A percentile compares a stretch with the other conserved stretches of the same genome.
Evolutionary conservation across 2,113 vertebrate species (phyloP).

Genomic region (Theristicus caerulescens): DNA sequence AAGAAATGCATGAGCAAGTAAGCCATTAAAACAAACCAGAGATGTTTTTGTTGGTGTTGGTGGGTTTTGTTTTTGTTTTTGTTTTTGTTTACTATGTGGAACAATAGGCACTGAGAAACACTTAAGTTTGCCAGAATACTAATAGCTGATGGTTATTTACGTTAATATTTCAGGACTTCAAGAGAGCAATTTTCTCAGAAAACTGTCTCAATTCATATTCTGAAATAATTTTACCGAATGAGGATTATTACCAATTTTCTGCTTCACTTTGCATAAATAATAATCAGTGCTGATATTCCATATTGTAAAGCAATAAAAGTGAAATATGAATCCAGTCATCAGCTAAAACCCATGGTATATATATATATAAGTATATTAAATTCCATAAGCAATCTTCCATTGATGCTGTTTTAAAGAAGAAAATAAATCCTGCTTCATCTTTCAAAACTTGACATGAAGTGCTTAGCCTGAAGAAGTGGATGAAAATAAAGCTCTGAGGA

Average conservation of each 20-base stretch:
- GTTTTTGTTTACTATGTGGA: neutral
- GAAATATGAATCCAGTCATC: neutral
- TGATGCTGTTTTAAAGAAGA: neutral
- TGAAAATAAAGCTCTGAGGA: neutral
- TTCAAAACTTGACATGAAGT: neutral
- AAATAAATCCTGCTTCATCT: neutral
- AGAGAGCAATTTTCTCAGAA: neutral
- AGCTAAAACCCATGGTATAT: neutral
- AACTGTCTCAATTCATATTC: neutral
- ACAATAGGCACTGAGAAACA: neutral
- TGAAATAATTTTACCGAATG: neutral
- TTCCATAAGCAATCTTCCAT: neutral
- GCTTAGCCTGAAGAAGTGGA: neutral
- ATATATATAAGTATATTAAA: neutral
- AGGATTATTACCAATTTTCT: neutral
- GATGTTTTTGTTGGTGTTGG: neutral
- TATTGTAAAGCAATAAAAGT: neutral
- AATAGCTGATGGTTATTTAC: neutral
- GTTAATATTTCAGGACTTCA: neutral
- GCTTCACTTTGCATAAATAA: neutral
- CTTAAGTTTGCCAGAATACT: neutral
- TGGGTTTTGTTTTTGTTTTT: neutral
- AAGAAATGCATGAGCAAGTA: neutral
- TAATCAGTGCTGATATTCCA: neutral
- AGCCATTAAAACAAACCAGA: neutral